Evolutionary conservation across 2,113 vertebrate species (phyloP), one percentile per base, ranked within the genome.

Genomic region (Rhabdornis inornatus): DNA sequence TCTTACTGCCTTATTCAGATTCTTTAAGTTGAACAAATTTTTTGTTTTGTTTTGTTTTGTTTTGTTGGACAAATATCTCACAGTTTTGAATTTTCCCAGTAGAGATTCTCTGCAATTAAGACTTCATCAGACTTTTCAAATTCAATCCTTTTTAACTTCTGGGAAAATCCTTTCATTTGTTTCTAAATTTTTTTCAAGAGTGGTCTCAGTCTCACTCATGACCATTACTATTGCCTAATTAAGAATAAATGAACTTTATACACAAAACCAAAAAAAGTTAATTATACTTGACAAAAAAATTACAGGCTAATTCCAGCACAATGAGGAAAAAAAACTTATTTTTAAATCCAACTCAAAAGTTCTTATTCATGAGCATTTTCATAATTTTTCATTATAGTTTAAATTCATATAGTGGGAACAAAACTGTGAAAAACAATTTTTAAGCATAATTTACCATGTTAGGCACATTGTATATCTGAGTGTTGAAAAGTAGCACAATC

Each of bases 401-500:
- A 30, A 57, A 59, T 64, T 69, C 13, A 84, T 64, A 22, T 19
- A 55, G 35, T 68, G 40, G 59, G 44, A 80, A 40, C 4, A 63
- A 21, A 72, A n/a, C 33, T 2, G 18, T 11, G 30, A 45, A 53
- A 84, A 85, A 53, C 7, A 83, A 59, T 24, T 47, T 75, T 65
- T 11, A 87, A 90, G 6, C 15, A 49, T 44, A 57, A 44, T 57
- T 90, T 71, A 30, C 42, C 16, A 13, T 71, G 27, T 44, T 69
- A 75, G 10, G 55, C 5, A 20, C 39, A 33, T 2, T 0, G 0
- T 35, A 33, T n/a, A 31, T 49, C 3, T 68, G 37, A 71, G 2
- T 40, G 33, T 8, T 84, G 8, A 11, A 42, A 78, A 69, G 20
- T 4, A 70, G 10, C 15, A 65, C 9, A n/a, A 10, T 76, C 13